A percentile compares a stretch with the other conserved stretches of the same genome.
These are phyloP conservation scores for Alaudala cheleensis DNA, from an alignment of 2,113 vertebrate genomes.

Conservation along the genomic window DNA sequence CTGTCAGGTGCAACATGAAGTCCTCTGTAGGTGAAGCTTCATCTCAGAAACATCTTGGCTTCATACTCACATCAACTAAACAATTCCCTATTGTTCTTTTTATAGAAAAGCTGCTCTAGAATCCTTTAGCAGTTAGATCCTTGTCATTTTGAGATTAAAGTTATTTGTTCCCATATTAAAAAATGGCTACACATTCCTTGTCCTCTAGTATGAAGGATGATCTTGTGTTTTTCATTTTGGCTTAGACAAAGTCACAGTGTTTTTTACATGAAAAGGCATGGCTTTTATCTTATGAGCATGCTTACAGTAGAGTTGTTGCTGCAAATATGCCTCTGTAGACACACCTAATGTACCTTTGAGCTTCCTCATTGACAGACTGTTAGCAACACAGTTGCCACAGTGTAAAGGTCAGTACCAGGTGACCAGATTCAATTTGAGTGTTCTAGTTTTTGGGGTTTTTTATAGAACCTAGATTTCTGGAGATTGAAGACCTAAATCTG, in stretches of 20 bases:
- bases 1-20: too few species aligned
- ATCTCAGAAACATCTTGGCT: neutral
- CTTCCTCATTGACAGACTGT: neutral
- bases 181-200: neutral
- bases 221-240: neutral
- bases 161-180: neutral
- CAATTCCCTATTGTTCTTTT: accelerated
- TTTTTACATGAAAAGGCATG: neutral
- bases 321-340: neutral
- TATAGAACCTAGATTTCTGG: neutral
- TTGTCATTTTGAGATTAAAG: neutral
- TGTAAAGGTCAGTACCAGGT: neutral
- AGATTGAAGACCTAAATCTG: neutral
- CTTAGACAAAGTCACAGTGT: neutral
- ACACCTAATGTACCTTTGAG: neutral
- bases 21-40: neutral
- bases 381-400: neutral
- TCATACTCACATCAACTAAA: neutral
- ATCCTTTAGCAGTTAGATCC: neutral
- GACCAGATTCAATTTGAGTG: neutral
- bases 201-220: neutral
- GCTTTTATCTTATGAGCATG: neutral
- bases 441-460: neutral
- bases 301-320: neutral
- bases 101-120: neutral